Evolutionary conservation across 2,113 vertebrate species (phyloP), one percentile per base, ranked within the genome.

Genomic region (Corythornis vintsioides): DNA sequence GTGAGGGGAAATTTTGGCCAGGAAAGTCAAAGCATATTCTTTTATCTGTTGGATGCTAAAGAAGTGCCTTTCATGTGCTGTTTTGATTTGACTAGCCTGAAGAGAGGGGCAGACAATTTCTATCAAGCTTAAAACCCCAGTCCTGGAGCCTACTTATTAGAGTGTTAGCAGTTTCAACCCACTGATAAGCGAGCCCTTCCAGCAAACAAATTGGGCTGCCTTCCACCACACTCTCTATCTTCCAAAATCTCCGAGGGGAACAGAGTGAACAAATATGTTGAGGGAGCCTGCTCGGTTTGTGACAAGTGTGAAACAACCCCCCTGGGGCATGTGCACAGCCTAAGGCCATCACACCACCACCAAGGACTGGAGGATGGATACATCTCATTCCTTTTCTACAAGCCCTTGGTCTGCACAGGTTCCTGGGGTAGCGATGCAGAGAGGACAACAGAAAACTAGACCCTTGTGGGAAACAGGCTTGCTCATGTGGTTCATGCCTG

Each of bases 11-110:
- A 93, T 96, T 95, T 86, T 93, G 92, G 94, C 91, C 94, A 80
- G 85, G 56, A 89, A 94, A 94, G 95, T 80, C 83, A 89, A 87
- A 96, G 78, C 91, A 94, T 93, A 94, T 94, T 94, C 89, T 93
- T 90, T 90, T 93, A 92, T 89, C 91, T 93, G 67, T 83, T 93
- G 89, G 89, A 92, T 89, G 75, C 45, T 85, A 74, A 88, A 67
- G 52, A 72, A 91, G 48, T 4, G 76, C 60, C 43, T 91, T 91
- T 83, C 82, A 89, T 12, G 29, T 75, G 65, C 59, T 2, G 5
- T 88, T 89, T 86, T 83, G 79, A 88, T 94, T 88, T 95, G 83
- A 86, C 73, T 52, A 86, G 64, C 82, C 91, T 87, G 78, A 89
- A 86, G 10, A 79, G 52, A 31, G 38, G 60, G 56, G 43, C 47